Base-by-base conservation (phyloP, 2,888 invertebrate genomes). In the Dinocampus coccinellae region DNA sequence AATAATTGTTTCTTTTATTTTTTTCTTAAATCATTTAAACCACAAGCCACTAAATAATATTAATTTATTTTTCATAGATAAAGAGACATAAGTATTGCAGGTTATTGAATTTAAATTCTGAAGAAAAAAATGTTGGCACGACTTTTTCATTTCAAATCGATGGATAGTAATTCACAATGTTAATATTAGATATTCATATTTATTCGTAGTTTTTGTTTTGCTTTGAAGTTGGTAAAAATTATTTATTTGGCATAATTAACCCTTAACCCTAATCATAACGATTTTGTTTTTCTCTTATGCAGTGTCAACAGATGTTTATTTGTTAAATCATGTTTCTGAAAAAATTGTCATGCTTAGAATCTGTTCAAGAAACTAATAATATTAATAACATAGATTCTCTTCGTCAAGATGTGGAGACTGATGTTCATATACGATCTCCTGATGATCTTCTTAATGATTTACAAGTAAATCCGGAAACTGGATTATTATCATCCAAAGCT, bases 401-500 rank as follows among this genome's bases (percentile, higher is more conserved):
- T 20, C 63, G 63, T n/a, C 70, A 69, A 13, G 80, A 82, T 47
- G 75, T 79, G 67, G 79, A 80, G 53, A 80, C 78, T 26, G 76
- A 82, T 69, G 76, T 81, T 69, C 81, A 82, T 72, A 75, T 73
- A 13, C 55, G 75, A 62, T 52, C 73, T 3, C 24, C 74, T 10
- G 62, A 71, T 16, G 76, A 80, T 65, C 74, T 82, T 62, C 69
- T 82, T 10, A 60, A 67, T 29, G 76, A 74, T 29, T 66, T 80
- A 33, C 57, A 70, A n/a, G 76, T 77, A 13, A 67, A 82, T 73
- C 65, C 69, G 16, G 58, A 10, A 24, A 57, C 55, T 0, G 94
- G 94, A 29, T 85, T 94, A 75, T 90, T 91, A 0, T 88, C 88
- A 62, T 83, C 83, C 3, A 89, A 88, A 80, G 94, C 93, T 0